Base-by-base conservation (phyloP, 1,140 invertebrate species). In the Bicyclus anynana region DNA sequence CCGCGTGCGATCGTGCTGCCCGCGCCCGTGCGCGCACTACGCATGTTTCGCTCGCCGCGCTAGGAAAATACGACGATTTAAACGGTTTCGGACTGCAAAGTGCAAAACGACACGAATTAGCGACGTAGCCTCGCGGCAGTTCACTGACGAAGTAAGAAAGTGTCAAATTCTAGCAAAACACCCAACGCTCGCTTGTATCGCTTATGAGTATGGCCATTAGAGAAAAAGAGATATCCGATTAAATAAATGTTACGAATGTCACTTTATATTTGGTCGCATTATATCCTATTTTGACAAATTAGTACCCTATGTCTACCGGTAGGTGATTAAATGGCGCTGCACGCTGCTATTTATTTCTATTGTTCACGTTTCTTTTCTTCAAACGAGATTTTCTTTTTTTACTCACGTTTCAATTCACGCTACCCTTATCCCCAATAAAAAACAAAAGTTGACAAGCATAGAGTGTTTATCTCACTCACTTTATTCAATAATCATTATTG, bases 211-310 rank as follows among this genome's bases (percentile, higher is more conserved):
- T 54, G 27, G n/a, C 17, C 29, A 58, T 53, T 27, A 20, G 71
- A 60, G 23, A 51, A 57, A 77, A 72, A 67, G 78, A 79, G 79
- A 77, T 17, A 59, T 62, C 60, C 65, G 67, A 72, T 10, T 62
- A 53, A 53, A 57, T 54, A 55, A 18, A 38, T 56, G 47, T 55
- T 53, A 56, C 62, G 42, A 59, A 62, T 33, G 61, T 46, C 57
- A 49, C 59, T 55, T 62, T 65, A 50, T 50, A 77, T 72, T 75
- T 78, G 63, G 67, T 62, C 52, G 79, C 42, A 37, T 80, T 64
- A 71, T 77, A 86, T 70, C 75, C 78, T 86, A 86, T 86, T 86
- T 86, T 86, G 83, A 84, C 83, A 83, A 84, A 78, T 78, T 86
- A 84, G 77, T 84, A 18, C 72, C 40, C 17, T 73, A 64, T 74